Conservation (phyloP, 64 coral and sea anemone genomes). For the Actinia tenebrosa region DNA sequence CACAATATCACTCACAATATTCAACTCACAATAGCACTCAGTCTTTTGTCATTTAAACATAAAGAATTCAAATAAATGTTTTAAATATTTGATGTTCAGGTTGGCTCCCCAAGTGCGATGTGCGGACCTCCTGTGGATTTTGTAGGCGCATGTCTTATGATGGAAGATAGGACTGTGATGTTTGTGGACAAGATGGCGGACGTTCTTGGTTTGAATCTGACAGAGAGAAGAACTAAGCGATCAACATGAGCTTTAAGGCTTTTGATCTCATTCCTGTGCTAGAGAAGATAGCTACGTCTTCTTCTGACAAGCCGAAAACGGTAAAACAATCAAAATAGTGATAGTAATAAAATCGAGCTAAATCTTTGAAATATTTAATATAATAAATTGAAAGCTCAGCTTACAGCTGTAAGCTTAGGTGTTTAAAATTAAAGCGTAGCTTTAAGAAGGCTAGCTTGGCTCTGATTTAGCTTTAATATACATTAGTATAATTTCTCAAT, state of each 20-base stretch:
- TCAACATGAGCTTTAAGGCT: slow-evolving; percentile 47
- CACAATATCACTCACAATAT: background rate
- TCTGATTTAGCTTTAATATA: too few relatives aligned
- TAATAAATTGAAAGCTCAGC: background rate
- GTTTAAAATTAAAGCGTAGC: too few relatives aligned
- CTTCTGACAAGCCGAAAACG: slow-evolving; percentile 62
- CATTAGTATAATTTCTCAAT: too few relatives aligned
- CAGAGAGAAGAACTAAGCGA: background rate
- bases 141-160: background rate
- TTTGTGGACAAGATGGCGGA: slow-evolving; percentile 14
- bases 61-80: background rate
- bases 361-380: too few relatives aligned
- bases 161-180: background rate
- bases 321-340: background rate
- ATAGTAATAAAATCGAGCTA: too few relatives aligned
- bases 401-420: too few relatives aligned
- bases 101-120: background rate
- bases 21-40: background rate
- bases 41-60: background rate
- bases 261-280: slow-evolving; percentile 53
- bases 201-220: background rate
- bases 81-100: background rate
- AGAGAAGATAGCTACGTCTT: slow-evolving; percentile 43
- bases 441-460: too few relatives aligned
- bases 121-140: background rate